Evolutionary conservation across 1,140 invertebrate genomes (phyloP).

Genomic region (Aphaenogaster ashmeadi): DNA sequence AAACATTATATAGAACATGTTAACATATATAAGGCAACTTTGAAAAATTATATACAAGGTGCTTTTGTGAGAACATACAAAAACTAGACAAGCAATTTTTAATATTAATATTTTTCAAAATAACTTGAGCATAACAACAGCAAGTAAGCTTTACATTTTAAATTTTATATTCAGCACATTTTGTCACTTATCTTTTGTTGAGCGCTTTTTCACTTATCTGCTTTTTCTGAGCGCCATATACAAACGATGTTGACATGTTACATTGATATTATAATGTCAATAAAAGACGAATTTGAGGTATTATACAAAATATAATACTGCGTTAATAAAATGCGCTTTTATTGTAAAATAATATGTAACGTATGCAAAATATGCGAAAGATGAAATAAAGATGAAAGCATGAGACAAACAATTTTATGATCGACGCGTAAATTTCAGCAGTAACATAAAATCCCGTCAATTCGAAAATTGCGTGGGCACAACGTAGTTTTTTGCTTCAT

Average conservation of each 20-base stretch:
- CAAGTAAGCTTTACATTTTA: background rate
- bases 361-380: slow-evolving; percentile 21
- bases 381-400: slow-evolving; percentile 34
- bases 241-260: background rate
- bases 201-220: too few relatives aligned
- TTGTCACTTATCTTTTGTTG: background rate
- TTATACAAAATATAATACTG: background rate
- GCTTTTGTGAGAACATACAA: background rate
- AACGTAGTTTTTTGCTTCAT: slow-evolving; percentile 47
- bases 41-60: background rate
- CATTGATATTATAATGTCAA: background rate
- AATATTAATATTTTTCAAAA: background rate
- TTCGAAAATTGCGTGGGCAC: slow-evolving; percentile 36
- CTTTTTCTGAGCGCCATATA: background rate
- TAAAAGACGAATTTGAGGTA: background rate
- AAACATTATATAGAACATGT: slow-evolving; percentile 10
- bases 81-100: background rate
- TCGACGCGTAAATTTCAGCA: slow-evolving; percentile 36
- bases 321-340: slow-evolving; percentile 10
- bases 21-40: background rate
- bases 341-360: slow-evolving; percentile 35
- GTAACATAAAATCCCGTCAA: slow-evolving; percentile 53
- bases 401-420: slow-evolving; percentile 38
- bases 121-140: background rate
- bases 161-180: background rate